Conservation (phyloP, 2,113 vertebrate species). For the Sminthopsis crassicaudata region DNA sequence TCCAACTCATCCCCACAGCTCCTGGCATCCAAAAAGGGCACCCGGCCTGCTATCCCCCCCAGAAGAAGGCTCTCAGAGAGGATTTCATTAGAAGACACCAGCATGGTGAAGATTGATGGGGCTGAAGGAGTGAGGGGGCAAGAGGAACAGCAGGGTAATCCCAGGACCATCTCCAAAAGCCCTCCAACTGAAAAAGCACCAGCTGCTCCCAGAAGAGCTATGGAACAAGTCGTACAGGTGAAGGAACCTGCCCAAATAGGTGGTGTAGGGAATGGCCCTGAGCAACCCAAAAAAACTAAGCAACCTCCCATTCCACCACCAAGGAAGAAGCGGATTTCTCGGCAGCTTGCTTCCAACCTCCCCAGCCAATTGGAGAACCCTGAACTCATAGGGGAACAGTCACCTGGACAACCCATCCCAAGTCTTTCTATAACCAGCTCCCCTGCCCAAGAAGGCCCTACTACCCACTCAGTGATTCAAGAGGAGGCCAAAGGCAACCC, state of each 20-base stretch:
- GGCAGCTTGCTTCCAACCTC: slow-evolving; percentile 49
- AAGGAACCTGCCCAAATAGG: slow-evolving; percentile 12
- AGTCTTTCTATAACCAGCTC: neutral
- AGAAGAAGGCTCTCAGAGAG: slow-evolving; percentile 57
- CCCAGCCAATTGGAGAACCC: neutral
- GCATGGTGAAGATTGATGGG: neutral
- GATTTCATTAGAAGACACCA: slow-evolving; percentile 48
- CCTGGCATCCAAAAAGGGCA: slow-evolving; percentile 41
- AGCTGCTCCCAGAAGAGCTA: slow-evolving; percentile 20
- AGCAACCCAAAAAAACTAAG: slow-evolving; percentile 8
- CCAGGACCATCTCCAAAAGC: neutral
- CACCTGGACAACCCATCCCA: accelerated
- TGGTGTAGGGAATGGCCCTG: neutral
- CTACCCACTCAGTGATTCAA: slow-evolving; percentile 22
- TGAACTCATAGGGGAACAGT: accelerated
- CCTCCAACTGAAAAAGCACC: slow-evolving; percentile 10
- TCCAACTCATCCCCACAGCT: slow-evolving; percentile 1
- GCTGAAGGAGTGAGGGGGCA: neutral
- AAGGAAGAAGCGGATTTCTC: slow-evolving; percentile 75
- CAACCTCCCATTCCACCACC: slow-evolving; percentile 75
- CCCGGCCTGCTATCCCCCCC: slow-evolving; percentile 56
- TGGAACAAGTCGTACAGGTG: slow-evolving; percentile 52
- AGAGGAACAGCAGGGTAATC: neutral
- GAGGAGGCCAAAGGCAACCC: neutral
- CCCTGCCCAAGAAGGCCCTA: neutral